Base-by-base conservation (phyloP, 2,888 invertebrate species). In the Osedax fenrisi region DNA sequence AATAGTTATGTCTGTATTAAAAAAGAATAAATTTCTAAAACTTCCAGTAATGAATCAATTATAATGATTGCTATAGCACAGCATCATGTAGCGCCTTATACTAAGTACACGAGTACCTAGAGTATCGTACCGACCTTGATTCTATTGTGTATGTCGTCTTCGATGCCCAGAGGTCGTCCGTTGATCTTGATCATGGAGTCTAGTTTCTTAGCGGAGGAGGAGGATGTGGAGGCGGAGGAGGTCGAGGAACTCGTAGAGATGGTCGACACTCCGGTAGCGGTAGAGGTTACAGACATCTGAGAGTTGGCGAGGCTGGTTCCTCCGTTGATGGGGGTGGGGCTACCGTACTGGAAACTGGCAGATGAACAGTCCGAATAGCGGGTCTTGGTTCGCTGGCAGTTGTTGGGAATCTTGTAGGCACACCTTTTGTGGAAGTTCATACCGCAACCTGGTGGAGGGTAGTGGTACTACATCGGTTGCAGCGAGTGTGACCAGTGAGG, bases 391-490 rank as follows among this genome's bases (percentile, higher is more conserved):
- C 41, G 68, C 2, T 25, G 25, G 68, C 68, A 68, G 68, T 68
- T 68, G 84, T 96, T 95, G 70, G 97, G 97, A 78, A 98, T 92
- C 86, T 95, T 96, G 78, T 94, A 92, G 68, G 87, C 88, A 83
- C 88, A 98, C 71, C 97, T 89, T 85, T 98, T 98, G 88, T 98
- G 98, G 87, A 94, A 98, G 87, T 96, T 97, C 83, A 93, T 89
- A 17, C 94, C 92, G 87, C 97, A 98, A 79, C 95, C 96, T 95
- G 86, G 10, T 85, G 80, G n/a, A n/a, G n/a, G n/a, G n/a, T n/a
- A n/a, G n/a, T n/a, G n/a, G n/a, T n/a, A n/a, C n/a, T n/a, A n/a
- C n/a, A n/a, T n/a, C n/a, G n/a, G n/a, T n/a, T n/a, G n/a, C n/a
- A n/a, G n/a, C n/a, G n/a, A n/a, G n/a, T n/a, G n/a, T n/a, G n/a